Evolutionary conservation across 1,140 invertebrate species (phyloP).

Genomic region (Drosophila simulans): DNA sequence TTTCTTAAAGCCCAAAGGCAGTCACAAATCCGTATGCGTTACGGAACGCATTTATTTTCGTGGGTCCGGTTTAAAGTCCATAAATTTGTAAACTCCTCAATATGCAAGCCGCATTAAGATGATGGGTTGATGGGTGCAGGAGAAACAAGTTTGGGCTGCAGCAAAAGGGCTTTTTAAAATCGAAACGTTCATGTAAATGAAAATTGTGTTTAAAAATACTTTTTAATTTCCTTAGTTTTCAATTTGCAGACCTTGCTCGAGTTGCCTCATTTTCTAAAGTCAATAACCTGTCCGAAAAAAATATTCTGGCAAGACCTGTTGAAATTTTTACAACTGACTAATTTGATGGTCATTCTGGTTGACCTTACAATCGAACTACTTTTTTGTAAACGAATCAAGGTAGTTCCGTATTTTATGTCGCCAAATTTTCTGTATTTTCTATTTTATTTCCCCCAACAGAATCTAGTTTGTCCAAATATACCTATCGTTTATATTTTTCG

Average conservation of each 20-base stretch:
- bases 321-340: conserved; percentile 17
- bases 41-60: conserved; percentile 28
- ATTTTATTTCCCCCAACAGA: conserved; percentile 3
- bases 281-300: conserved; percentile 39
- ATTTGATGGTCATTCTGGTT: conserved; percentile 38
- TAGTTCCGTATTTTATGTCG: conserved; percentile 44
- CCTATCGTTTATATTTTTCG: not conserved
- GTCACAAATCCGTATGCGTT: conserved; percentile 34
- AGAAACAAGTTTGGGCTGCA: conserved; percentile 57
- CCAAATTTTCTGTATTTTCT: conserved; percentile 41
- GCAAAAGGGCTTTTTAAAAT: conserved; percentile 17
- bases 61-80: conserved; percentile 64
- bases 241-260: conserved; percentile 29
- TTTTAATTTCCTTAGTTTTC: conserved; percentile 34
- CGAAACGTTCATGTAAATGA: not conserved
- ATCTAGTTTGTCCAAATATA: conserved; percentile 2
- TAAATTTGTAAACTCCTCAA: conserved; percentile 59
- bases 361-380: conserved; percentile 52
- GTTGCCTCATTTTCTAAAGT: conserved; percentile 23
- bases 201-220: conserved; percentile 36
- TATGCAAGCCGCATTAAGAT: conserved; percentile 57
- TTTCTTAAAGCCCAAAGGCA: conserved; percentile 16
- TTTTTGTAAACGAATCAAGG: conserved; percentile 35
- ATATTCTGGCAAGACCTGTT: conserved; percentile 30
- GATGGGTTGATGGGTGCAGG: conserved; percentile 12